Conservation (phyloP, 2,797 vertebrate genomes). For the Glyptemys insculpta region DNA sequence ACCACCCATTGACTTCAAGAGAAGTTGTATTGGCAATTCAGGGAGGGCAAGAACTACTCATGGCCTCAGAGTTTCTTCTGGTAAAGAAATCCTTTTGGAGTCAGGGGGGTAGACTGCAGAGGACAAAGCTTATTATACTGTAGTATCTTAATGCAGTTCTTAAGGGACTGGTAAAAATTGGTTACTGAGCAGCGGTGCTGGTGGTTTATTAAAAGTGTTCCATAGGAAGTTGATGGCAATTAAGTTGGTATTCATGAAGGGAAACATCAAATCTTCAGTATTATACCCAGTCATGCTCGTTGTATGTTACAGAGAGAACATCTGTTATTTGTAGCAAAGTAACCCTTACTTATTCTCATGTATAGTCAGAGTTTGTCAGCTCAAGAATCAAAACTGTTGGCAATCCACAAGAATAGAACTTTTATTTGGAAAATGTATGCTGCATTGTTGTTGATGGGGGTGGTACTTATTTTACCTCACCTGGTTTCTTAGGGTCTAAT, state of each 20-base stretch:
- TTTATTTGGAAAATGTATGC: not conserved
- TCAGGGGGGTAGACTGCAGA: not conserved
- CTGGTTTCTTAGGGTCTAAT: not conserved
- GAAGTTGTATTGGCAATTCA: not conserved
- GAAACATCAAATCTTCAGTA: not conserved
- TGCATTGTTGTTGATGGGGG: accelerated
- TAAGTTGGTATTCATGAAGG: not conserved
- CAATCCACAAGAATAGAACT: not conserved
- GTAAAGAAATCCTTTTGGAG: not conserved
- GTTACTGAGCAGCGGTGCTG: not conserved
- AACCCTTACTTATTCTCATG: not conserved
- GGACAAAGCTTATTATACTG: not conserved
- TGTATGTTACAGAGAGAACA: not conserved
- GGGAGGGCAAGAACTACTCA: not conserved
- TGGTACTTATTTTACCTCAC: not conserved
- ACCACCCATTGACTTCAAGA: not conserved
- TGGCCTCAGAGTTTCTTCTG: not conserved
- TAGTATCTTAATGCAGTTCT: not conserved
- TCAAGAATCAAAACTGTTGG: not conserved
- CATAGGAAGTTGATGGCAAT: not conserved
- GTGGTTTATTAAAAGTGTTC: not conserved
- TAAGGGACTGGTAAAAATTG: not conserved
- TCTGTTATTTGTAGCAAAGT: not conserved
- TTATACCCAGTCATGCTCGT: not conserved
- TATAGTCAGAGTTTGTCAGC: not conserved